phyloP scores from a whole-genome alignment of 2,113 vertebrate species.

The Gallinago undulata region DNA sequence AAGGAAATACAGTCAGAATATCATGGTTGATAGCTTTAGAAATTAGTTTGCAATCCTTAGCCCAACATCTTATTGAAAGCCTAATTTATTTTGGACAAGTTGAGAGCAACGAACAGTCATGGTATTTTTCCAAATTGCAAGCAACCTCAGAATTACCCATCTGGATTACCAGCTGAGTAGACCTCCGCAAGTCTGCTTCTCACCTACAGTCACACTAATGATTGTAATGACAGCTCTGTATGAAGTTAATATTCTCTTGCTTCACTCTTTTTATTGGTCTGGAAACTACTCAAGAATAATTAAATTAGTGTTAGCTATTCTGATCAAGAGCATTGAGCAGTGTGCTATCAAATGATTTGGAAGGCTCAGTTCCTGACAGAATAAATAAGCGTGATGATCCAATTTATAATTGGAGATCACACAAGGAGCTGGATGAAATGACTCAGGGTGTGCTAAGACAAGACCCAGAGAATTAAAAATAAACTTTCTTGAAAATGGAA shows the following conservation, averaged over 20 bases:
- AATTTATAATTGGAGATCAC: rapidly evolving
- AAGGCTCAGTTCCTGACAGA: not conserved
- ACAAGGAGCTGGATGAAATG: not conserved
- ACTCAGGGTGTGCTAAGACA: not conserved
- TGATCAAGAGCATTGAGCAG: not conserved
- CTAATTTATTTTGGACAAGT: not conserved
- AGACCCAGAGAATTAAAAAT: not conserved
- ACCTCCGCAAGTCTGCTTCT: not conserved
- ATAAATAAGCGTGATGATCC: not conserved
- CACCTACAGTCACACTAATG: not conserved
- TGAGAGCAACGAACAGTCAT: not conserved
- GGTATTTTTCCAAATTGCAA: not conserved
- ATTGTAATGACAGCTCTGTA: not conserved
- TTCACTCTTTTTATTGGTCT: constrained; percentile 2
- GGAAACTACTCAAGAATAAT: not conserved
- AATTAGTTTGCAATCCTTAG: not conserved
- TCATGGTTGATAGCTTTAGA: not conserved
- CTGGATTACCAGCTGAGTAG: not conserved
- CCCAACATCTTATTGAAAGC: not conserved
- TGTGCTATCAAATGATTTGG: not conserved
- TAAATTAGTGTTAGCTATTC: not conserved
- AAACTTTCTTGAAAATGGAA: not conserved
- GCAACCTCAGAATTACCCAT: not conserved
- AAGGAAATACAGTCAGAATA: not conserved
- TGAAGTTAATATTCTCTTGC: not conserved